Evolutionary conservation across 2,113 vertebrate genomes (phyloP).

Genomic region (Dromiciops gliroides): DNA sequence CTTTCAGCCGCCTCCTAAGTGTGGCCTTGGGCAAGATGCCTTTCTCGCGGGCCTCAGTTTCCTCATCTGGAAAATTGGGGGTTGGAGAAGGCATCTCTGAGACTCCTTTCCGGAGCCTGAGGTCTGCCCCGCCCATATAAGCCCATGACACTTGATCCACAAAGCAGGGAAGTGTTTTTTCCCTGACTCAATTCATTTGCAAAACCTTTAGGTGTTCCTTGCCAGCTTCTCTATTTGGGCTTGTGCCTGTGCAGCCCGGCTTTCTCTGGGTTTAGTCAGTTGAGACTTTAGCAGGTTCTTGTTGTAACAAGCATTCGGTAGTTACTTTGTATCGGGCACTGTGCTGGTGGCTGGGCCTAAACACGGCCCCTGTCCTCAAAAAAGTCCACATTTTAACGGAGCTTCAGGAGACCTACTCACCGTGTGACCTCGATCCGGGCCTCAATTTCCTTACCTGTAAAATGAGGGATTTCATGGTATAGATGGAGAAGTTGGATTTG

Average conservation of each 20-base stretch:
- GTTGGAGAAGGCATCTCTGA: background rate
- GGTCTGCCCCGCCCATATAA: background rate
- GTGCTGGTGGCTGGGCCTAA: too few species aligned
- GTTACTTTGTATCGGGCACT: too few species aligned
- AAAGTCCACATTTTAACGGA: background rate
- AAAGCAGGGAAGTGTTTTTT: fast-evolving
- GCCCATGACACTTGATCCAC: background rate
- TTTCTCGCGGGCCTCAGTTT: background rate
- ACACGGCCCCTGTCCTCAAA: background rate
- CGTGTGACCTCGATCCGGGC: too few species aligned
- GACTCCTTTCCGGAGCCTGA: background rate
- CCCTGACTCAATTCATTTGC: too few species aligned
- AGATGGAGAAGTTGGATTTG: background rate
- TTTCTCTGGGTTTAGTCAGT: background rate
- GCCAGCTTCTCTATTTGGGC: too few species aligned
- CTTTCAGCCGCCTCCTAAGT: background rate
- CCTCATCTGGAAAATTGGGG: too few species aligned
- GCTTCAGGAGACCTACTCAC: too few species aligned
- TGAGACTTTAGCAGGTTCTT: background rate
- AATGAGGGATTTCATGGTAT: background rate
- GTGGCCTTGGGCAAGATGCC: background rate
- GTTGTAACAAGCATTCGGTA: background rate
- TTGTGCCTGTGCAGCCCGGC: too few species aligned
- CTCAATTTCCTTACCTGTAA: background rate
- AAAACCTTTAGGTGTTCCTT: too few species aligned